These are phyloP conservation scores for Lasius platythorax DNA, from an alignment of 2,888 invertebrate species.

Conservation along the genomic window DNA sequence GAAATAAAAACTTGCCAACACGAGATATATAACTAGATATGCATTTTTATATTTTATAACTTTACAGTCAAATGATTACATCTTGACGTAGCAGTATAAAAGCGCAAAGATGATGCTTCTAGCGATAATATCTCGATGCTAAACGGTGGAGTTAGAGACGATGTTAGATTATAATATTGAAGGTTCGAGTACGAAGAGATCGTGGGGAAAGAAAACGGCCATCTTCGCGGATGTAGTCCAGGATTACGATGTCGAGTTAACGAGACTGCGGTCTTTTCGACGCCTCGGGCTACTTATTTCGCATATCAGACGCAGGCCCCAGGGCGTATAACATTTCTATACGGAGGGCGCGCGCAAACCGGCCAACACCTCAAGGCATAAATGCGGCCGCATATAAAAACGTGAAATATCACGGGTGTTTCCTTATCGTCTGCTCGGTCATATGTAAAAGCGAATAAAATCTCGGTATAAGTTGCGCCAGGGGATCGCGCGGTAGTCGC, in stretches of 20 bases:
- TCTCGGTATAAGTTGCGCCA: constrained; percentile 81
- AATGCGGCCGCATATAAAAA: constrained; percentile 81
- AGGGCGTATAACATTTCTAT: constrained; percentile 77
- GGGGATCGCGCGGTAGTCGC: constrained; percentile 79
- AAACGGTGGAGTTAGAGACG: not conserved
- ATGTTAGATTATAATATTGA: constrained; percentile 5
- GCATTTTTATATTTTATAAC: not conserved
- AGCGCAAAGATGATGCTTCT: not conserved
- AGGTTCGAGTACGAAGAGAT: constrained; percentile 58
- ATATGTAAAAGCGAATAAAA: constrained; percentile 84
- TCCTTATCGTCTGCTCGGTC: constrained; percentile 81
- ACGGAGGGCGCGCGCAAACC: constrained; percentile 73
- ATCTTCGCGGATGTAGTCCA: constrained; percentile 64
- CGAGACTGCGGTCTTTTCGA: constrained; percentile 70
- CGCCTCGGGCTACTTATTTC: constrained; percentile 82
- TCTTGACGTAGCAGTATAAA: not conserved
- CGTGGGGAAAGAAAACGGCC: constrained; percentile 58
- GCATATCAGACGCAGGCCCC: constrained; percentile 80
- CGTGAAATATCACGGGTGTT: constrained; percentile 83
- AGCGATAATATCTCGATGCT: not conserved
- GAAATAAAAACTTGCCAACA: not conserved
- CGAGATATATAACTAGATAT: not conserved
- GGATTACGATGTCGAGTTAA: constrained; percentile 72
- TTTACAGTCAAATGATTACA: not conserved
- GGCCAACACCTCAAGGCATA: constrained; percentile 84